Conservation (phyloP, 2,113 vertebrate species). For the Entelurus aequoreus region DNA sequence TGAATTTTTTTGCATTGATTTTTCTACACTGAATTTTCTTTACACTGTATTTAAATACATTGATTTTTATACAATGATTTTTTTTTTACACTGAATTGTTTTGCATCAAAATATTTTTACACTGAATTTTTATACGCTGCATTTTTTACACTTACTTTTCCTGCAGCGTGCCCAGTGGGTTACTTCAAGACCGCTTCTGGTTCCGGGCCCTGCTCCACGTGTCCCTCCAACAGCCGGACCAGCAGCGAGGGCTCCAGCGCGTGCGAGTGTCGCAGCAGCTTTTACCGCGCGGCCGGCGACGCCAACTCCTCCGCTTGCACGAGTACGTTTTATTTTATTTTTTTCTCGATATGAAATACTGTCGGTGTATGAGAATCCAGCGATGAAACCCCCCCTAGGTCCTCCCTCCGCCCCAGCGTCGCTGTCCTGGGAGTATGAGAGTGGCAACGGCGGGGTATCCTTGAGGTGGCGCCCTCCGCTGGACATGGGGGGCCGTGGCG, state of each 20-base stretch:
- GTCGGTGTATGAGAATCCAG: no score
- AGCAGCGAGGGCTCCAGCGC: slow-evolving; percentile 74
- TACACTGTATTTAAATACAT: no score
- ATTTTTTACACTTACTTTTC: background rate
- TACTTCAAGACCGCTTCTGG: slow-evolving; percentile 81
- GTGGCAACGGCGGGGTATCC: slow-evolving; percentile 79
- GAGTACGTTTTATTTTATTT: slow-evolving; percentile 56
- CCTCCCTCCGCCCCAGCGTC: slow-evolving; percentile 85
- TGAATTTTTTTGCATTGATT: no score
- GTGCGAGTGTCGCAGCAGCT: slow-evolving; percentile 83
- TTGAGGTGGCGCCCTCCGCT: slow-evolving; percentile 87
- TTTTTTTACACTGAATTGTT: no score
- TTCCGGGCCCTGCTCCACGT: slow-evolving; percentile 72
- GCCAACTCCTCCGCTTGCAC: slow-evolving; percentile 83
- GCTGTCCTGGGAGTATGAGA: slow-evolving; percentile 86
- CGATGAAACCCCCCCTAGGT: slow-evolving; percentile 56
- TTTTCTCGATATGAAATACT: no score
- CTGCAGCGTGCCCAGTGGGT: slow-evolving; percentile 79
- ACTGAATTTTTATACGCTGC: no score
- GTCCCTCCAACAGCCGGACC: slow-evolving; percentile 85
- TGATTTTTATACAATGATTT: no score
- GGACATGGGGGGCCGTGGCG: slow-evolving; percentile 85
- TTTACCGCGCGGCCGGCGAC: slow-evolving; percentile 80
- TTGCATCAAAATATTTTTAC: no score
- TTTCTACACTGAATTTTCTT: no score